phyloP scores from a whole-genome alignment of 2,113 vertebrate species.

The Plectropomus leopardus region DNA sequence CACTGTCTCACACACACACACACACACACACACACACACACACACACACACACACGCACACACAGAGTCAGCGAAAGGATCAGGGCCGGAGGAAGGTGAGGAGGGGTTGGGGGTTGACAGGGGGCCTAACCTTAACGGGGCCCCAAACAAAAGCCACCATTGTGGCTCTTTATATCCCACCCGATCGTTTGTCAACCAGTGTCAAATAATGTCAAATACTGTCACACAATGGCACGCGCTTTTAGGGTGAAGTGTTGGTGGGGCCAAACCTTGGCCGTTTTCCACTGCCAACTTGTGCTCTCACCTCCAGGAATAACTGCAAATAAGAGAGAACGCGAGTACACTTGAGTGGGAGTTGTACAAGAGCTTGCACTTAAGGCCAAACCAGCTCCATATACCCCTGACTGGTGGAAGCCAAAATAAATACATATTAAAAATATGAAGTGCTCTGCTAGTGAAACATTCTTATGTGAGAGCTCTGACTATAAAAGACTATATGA shows the following conservation, averaged over 20 bases:
- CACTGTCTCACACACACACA: conserved; percentile 71
- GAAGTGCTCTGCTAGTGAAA: too few species aligned
- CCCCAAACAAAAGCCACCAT: conserved; percentile 73
- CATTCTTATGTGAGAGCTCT: too few species aligned
- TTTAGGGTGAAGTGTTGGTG: conserved; percentile 51
- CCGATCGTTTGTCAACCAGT: conserved; percentile 75
- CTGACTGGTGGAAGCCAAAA: too few species aligned
- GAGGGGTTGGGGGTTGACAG: conserved; percentile 15
- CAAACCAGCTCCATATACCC: background rate
- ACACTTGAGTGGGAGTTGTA: background rate
- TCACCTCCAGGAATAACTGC: conserved; percentile 5
- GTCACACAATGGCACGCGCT: conserved; percentile 70
- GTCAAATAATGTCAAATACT: conserved; percentile 78
- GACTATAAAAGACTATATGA: too few species aligned
- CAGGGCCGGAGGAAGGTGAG: background rate
- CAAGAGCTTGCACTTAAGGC: background rate
- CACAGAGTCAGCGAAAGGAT: conserved; percentile 71
- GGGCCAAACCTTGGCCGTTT: conserved; percentile 43
- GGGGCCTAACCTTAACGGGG: conserved; percentile 51
- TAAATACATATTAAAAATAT: too few species aligned
- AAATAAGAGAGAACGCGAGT: background rate
- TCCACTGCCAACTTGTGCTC: background rate
- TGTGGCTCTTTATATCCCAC: conserved; percentile 73
- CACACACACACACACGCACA: conserved; percentile 52
- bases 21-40: conserved; percentile 13